phyloP scores from a whole-genome alignment of 2,113 vertebrate genomes.

The Chloropsis hardwickii region DNA sequence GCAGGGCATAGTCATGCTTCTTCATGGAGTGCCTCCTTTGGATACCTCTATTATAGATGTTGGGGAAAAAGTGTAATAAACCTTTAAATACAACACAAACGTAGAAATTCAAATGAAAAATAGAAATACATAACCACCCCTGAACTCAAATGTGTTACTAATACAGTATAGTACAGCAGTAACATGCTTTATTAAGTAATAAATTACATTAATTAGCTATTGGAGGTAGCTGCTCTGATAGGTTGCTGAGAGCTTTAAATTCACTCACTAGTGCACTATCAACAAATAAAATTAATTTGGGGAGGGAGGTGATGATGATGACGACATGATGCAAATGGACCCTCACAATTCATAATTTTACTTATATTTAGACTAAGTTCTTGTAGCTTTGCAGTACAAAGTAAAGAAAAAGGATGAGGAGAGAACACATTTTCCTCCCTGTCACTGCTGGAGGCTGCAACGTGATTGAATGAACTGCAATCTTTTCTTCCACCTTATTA shows the following conservation, averaged over 20 bases:
- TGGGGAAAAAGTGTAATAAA: neutral
- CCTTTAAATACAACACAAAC: neutral
- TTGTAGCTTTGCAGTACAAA: neutral
- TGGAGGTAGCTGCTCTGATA: neutral
- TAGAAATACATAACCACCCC: neutral
- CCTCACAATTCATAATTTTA: neutral
- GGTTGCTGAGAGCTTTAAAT: neutral
- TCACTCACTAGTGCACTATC: neutral
- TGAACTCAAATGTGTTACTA: neutral
- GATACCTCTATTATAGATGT: neutral
- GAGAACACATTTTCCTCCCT: neutral
- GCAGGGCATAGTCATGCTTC: neutral
- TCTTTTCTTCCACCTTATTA: constrained; percentile 16
- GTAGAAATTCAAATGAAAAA: neutral
- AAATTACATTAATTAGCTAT: neutral
- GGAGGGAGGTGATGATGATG: neutral
- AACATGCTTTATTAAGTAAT: neutral
- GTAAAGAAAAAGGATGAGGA: neutral
- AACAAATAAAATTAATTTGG: neutral
- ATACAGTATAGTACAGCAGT: neutral
- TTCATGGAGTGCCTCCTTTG: neutral
- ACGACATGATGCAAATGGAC: neutral
- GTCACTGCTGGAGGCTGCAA: constrained; percentile 11
- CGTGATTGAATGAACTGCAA: neutral
- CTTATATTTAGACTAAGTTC: neutral